phyloP scores from a whole-genome alignment of 1,140 invertebrate species.

The Macrotrachela quadricornifera region DNA sequence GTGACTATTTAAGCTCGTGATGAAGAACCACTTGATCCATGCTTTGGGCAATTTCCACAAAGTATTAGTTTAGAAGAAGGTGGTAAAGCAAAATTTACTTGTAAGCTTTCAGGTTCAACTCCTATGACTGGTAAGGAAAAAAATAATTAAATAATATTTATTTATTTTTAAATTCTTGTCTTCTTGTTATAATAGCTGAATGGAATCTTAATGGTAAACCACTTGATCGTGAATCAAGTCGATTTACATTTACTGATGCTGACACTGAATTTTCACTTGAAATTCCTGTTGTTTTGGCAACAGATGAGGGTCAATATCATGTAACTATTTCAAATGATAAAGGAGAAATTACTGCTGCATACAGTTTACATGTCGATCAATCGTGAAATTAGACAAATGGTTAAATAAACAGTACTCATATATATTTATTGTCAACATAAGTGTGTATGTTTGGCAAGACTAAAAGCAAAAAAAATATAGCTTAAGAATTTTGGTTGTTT shows the following conservation, averaged over 20 bases:
- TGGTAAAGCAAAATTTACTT: not conserved
- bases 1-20: conserved; percentile 1
- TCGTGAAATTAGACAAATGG: too few species aligned
- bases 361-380: conserved; percentile 1
- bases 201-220: too few species aligned
- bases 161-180: too few species aligned
- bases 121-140: not conserved
- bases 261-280: not conserved
- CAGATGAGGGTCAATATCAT: conserved; percentile 7
- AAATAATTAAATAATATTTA: not conserved
- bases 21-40: conserved; percentile 4
- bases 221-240: not conserved
- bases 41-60: not conserved
- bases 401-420: too few species aligned
- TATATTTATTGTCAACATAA: too few species aligned
- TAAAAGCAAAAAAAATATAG: too few species aligned
- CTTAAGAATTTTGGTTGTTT: too few species aligned
- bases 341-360: conserved; percentile 8
- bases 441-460: too few species aligned
- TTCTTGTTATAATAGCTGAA: too few species aligned
- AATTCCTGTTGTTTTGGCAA: conserved; percentile 1
- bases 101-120: not conserved
- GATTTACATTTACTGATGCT: not conserved
- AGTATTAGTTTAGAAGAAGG: not conserved
- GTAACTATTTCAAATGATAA: conserved; percentile 1